Base-by-base conservation (phyloP, 2,888 invertebrate species). In the Agelastica alni region DNA sequence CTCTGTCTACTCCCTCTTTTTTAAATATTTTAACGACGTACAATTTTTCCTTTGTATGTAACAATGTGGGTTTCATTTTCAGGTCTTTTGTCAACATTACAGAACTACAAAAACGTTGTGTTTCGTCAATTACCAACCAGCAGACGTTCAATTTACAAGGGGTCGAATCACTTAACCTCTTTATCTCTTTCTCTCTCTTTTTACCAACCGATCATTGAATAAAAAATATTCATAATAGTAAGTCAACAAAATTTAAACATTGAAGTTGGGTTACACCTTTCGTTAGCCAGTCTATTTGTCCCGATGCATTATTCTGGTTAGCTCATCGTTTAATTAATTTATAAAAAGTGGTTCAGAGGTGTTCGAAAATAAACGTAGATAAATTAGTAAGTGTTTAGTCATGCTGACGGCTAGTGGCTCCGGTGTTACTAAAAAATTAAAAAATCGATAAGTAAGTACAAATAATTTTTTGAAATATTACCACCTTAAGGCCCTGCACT, bases 111-210 rank as follows among this genome's bases (percentile, higher is more conserved):
- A 36, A 51, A 39, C 52, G 14, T 42, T 26, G 12, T 39, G 17
- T 42, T 59, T 57, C 54, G 56, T 57, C 57, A 60, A 60, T 60
- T 60, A 60, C 45, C 32, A 37, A 60, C 62, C 64, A 65, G 63
- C 67, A 68, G 70, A 72, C 72, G 67, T 65, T 68, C 70, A 72
- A 72, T 71, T 72, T 71, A 70, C 63, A 64, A 69, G 61, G 68
- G 73, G 73, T 73, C 73, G 70, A 65, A 70, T 73, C 69, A 71
- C 64, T 73, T 73, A 69, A 73, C 73, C 73, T 66, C 58, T 26
- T 26, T 39, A 34, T n/a, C n/a, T 34, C 14, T 34, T n/a, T 34
- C 34, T 34, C 31, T 36, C 14, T 36, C 37, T 39, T 20, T 49
- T 62, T 34, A 54, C 57, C 43, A 57, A 56, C 56, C 44, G 22